Conservation (phyloP, 2,113 vertebrate genomes). For the Numenius arquata region DNA sequence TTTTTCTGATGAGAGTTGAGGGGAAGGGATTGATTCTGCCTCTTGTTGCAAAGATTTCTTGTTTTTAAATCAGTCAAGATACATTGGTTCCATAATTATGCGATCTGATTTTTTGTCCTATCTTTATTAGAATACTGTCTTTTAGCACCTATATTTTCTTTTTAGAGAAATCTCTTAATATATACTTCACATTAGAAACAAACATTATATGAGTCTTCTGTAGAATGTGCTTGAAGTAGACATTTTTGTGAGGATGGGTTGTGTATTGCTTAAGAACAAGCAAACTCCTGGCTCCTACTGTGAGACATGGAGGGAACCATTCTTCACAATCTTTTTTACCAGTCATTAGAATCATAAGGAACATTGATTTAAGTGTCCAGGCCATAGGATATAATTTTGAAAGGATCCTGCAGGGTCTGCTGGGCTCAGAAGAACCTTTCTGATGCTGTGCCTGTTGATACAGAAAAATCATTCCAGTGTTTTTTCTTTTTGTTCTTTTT, state of each 20-base stretch:
- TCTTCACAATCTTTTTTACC: neutral
- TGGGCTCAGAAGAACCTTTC: neutral
- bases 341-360: neutral
- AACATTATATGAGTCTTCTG: neutral
- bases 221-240: neutral
- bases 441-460: neutral
- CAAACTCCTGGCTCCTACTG: neutral
- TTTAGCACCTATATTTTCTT: neutral
- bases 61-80: neutral
- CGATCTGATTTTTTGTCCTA: neutral
- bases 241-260: neutral
- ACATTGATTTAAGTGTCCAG: neutral
- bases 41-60: neutral
- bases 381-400: neutral
- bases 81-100: neutral
- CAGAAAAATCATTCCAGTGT: neutral
- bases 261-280: neutral
- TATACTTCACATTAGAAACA: neutral
- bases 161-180: neutral
- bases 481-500: neutral
- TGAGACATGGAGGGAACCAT: neutral
- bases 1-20: neutral
- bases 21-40: neutral
- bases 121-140: neutral
- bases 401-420: neutral